A percentile compares a stretch with the other conserved stretches of the same genome.
Evolutionary conservation across 1,140 invertebrate species (phyloP).

Genomic region (Drosophila suzukii): DNA sequence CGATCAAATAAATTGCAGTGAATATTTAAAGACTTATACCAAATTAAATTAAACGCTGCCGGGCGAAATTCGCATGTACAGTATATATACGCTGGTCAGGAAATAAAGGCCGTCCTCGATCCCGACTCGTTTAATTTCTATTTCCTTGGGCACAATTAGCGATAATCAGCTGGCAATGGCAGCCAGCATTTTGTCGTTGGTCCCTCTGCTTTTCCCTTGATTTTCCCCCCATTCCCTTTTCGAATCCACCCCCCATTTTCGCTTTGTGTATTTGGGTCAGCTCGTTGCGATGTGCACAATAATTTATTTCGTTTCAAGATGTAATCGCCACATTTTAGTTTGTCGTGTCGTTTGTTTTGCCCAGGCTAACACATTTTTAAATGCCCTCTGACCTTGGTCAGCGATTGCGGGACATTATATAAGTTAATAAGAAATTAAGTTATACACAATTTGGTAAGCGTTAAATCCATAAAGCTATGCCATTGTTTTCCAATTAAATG

Average conservation of each 20-base stretch:
- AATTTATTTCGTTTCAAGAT: slow-evolving; percentile 78
- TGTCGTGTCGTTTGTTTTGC: slow-evolving; percentile 50
- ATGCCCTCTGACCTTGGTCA: slow-evolving; percentile 60
- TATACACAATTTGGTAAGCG: not conserved
- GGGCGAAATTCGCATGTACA: not conserved
- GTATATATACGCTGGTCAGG: slow-evolving; percentile 6
- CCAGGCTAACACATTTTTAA: slow-evolving; percentile 59
- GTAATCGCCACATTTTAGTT: slow-evolving; percentile 60
- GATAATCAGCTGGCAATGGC: slow-evolving; percentile 66
- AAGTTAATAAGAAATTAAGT: slow-evolving; percentile 16
- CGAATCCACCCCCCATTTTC: slow-evolving; percentile 6
- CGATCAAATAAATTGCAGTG: slow-evolving; percentile 53
- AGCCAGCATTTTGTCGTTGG: slow-evolving; percentile 35
- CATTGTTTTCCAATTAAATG: slow-evolving; percentile 11
- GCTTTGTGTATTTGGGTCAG: slow-evolving; percentile 68
- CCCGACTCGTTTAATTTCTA: slow-evolving; percentile 59
- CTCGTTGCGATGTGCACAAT: slow-evolving; percentile 63
- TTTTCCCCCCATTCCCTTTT: slow-evolving; percentile 27
- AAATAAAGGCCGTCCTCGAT: slow-evolving; percentile 18
- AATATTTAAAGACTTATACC: slow-evolving; percentile 28
- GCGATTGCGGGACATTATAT: slow-evolving; percentile 50
- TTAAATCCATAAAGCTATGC: not conserved
- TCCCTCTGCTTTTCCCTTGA: slow-evolving; percentile 35
- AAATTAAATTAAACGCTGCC: slow-evolving; percentile 48
- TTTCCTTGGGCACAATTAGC: slow-evolving; percentile 74